Evolutionary conservation across 1,140 invertebrate species (phyloP).

Genomic region (Andrena cerasifolii): DNA sequence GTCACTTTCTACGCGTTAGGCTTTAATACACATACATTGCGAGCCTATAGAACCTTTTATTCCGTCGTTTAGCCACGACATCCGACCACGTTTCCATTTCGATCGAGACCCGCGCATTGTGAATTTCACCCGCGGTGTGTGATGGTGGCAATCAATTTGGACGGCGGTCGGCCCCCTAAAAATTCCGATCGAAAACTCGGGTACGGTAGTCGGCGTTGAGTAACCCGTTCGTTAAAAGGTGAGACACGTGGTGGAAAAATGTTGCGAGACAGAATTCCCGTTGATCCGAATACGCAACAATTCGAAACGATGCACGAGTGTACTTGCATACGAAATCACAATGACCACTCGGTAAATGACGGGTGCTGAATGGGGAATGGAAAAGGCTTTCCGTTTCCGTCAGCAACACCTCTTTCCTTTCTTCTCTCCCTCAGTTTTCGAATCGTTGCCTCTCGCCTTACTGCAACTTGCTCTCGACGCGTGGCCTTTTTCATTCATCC

Average conservation of each 20-base stretch:
- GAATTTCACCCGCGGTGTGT: background rate
- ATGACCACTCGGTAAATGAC: too few relatives aligned
- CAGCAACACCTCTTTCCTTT: too few relatives aligned
- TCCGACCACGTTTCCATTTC: background rate
- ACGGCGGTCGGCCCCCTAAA: background rate
- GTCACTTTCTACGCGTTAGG: too few relatives aligned
- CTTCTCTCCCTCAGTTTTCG: too few relatives aligned
- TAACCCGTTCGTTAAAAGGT: conserved; percentile 24
- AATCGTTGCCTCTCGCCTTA: too few relatives aligned
- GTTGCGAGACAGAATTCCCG: conserved; percentile 29
- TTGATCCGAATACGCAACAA: conserved; percentile 31
- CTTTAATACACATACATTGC: too few relatives aligned
- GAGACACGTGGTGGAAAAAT: conserved; percentile 28
- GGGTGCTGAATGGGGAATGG: background rate
- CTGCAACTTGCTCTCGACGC: too few relatives aligned
- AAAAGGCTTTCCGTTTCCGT: background rate
- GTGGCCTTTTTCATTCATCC: too few relatives aligned
- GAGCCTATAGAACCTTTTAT: too few relatives aligned
- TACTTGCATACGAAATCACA: background rate
- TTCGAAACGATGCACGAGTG: background rate
- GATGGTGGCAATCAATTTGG: background rate
- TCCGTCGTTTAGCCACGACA: too few relatives aligned
- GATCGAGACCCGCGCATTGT: background rate
- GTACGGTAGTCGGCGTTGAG: background rate
- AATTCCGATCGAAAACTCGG: conserved; percentile 13